Base-by-base conservation (phyloP, 2,797 vertebrate genomes). In the Gobio occitaniae region DNA sequence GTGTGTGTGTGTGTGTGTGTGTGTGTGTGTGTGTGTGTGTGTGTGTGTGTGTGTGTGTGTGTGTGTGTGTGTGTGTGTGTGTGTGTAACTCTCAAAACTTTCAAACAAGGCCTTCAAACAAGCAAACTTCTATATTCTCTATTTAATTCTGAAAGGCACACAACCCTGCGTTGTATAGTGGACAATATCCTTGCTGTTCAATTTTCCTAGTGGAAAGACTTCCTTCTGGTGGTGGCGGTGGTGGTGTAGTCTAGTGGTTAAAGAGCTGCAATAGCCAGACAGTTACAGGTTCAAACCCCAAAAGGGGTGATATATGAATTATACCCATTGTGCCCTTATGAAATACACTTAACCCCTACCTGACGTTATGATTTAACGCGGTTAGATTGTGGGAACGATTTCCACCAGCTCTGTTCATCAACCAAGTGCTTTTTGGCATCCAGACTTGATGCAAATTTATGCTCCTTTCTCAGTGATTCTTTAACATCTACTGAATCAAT, bases 241-340 rank as follows among this genome's bases (percentile, higher is more conserved):
- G 36, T 66, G 44, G 61, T 52, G 78, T 52, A 80, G 63, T 50
- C 12, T 68, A 70, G 32, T 44, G 32, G 36, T 81, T 70, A 56
- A 81, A 78, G 21, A 25, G 13, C 76, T 63, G 56, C n/a, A 36
- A 61, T 61, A 61, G 54, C 75, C 75, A 78, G 38, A 61, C 36
- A 61, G 77, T 79, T 79, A 65, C 44, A 79, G 77, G 77, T 79
- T 79, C 44, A 79, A 79, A 79, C 17, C 77, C 77, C 61, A 66
- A 12, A 79, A 19, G 15, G 1, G 59, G 0, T 13, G 77, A 66
- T 66, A 6, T 13, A 21, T 79, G 77, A 79, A 79, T 79, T 79
- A 21, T 65, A 79, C 50, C 16, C 61, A 66, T 50, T 79, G 77
- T 79, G 44, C 77, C 77, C 77, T 66, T 29, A 21, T 44, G 76